Evolutionary conservation across 37 sponge, comb jelly and placozoan species (phyloP).

Genomic region (Cliona cf. orientalis): DNA sequence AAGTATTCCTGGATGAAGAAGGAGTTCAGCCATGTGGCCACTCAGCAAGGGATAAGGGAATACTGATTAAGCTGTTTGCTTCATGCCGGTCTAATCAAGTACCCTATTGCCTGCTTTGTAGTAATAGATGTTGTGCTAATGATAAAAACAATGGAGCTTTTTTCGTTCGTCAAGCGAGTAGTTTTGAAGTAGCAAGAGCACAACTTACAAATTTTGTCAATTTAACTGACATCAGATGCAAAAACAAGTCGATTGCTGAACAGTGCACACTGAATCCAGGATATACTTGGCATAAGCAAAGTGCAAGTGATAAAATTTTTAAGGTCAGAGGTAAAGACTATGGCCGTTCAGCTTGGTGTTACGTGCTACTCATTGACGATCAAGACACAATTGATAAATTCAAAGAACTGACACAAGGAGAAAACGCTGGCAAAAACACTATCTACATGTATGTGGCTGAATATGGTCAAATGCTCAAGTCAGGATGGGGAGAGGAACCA

Average conservation of each 20-base stretch:
- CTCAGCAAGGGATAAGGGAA: conserved; percentile 50
- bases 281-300: conserved; percentile 5
- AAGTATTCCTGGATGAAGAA: conserved; percentile 42
- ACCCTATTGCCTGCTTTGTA: conserved; percentile 4
- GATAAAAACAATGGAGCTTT: conserved; percentile 4
- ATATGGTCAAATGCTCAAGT: too few species aligned
- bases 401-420: too few species aligned
- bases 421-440: too few species aligned
- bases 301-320: neutral
- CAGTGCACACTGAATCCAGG: conserved; percentile 13
- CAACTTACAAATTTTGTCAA: conserved; percentile 16
- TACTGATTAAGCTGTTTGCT: conserved; percentile 54
- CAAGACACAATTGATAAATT: conserved; percentile 35
- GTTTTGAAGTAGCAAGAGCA: neutral
- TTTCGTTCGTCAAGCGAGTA: too few species aligned
- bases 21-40: conserved; percentile 75
- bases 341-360: conserved; percentile 72
- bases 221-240: conserved; percentile 25
- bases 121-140: neutral
- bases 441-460: too few species aligned
- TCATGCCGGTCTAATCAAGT: conserved; percentile 50
- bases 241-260: conserved; percentile 6
- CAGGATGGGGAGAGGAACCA: too few species aligned
- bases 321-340: conserved; percentile 45
- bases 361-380: conserved; percentile 66